Evolutionary conservation across 2,888 invertebrate genomes (phyloP), one percentile per base, ranked within the genome.

Genomic region (Drosophila suboccidentalis): DNA sequence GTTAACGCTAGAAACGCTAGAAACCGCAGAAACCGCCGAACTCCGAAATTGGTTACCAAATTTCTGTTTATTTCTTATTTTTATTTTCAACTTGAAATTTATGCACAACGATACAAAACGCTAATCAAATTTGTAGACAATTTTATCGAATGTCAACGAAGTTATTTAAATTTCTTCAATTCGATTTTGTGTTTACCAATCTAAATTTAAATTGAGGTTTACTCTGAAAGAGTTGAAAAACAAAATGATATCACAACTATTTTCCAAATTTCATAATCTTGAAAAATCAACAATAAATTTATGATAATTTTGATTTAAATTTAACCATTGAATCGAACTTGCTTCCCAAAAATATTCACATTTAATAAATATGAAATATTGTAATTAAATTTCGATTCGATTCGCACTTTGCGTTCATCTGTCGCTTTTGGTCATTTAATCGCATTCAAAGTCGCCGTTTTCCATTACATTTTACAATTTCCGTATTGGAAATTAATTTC

Each of bases 401-500:
- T 43, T 44, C 38, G 1, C 36, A 44, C 29, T 43, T 44, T 36
- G 11, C 9, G 4, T 32, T 17, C 22, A 29, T 55, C 44, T 19
- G 19, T 1, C 32, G 4, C 11, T 41, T 50, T 63, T 53, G 47
- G 53, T 60, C 71, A 59, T 63, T 79, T 59, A 70, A 80, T 85
- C 67, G 60, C 50, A 80, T 80, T 63, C 54, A 46, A 47, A 59
- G 74, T 63, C 67, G 69, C 70, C 65, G 63, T 54, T 85, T 67
- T 68, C n/a, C 57, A 71, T 57, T 75, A 69, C 61, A 34, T 75
- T 84, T 60, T 49, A 71, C 71, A 82, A 85, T 85, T 82, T 82
- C 83, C 86, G 77, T 44, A 66, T 76, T 85, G 70, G 60, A 82
- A 82, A 85, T 82, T 79, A 87, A 79, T 85, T 87, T 82, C 44